These are phyloP conservation scores for Steatornis caripensis DNA, from an alignment of 2,113 vertebrate species.

Conservation along the genomic window DNA sequence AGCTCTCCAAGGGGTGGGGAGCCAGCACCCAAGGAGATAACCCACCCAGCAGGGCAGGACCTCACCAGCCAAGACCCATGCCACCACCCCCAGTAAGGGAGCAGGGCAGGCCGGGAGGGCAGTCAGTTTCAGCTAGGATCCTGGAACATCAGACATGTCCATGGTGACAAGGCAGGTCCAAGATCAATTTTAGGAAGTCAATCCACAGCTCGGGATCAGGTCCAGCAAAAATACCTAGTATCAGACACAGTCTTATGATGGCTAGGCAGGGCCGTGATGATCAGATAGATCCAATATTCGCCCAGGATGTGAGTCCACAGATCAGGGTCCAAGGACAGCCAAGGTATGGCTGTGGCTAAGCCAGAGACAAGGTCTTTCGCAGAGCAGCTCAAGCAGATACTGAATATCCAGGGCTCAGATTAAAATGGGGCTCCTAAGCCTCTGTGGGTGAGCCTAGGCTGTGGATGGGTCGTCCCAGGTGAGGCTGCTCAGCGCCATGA, in stretches of 20 bases:
- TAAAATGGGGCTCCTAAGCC: background rate
- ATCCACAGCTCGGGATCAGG: too few relatives aligned
- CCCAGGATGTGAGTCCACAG: background rate
- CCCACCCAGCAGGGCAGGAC: background rate
- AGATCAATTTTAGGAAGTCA: background rate
- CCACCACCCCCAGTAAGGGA: background rate
- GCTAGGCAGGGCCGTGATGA: background rate
- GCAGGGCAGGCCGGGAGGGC: background rate
- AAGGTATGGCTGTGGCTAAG: background rate
- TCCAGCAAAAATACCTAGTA: background rate
- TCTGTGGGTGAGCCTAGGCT: background rate
- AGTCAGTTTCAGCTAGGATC: background rate
- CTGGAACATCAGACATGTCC: background rate
- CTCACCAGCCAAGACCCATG: background rate
- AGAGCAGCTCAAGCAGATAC: background rate
- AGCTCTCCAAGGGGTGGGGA: background rate
- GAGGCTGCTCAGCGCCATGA: background rate
- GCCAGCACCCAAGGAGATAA: background rate
- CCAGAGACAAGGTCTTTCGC: too few relatives aligned
- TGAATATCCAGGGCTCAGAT: background rate
- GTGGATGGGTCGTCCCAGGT: background rate
- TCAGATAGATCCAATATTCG: background rate
- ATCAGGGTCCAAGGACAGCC: background rate
- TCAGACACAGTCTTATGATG: background rate
- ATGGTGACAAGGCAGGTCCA: background rate